A percentile compares a stretch with the other conserved stretches of the same genome.
Evolutionary conservation across 2,888 invertebrate species (phyloP).

Genomic region (Cheilosia impressa): DNA sequence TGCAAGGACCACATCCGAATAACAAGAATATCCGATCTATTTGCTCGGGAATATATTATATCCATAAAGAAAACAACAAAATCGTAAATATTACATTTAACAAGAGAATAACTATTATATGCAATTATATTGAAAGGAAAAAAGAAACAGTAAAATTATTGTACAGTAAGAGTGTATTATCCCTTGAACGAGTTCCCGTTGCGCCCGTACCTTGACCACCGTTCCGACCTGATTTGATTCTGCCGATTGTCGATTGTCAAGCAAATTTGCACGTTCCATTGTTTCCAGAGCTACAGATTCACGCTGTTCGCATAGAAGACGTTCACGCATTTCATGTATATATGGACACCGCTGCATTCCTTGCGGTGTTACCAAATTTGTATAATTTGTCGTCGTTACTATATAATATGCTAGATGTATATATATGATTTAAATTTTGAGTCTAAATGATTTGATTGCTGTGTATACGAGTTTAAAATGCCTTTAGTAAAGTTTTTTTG

Average conservation of each 20-base stretch:
- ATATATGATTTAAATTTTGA: not conserved
- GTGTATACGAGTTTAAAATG: constrained; percentile 52
- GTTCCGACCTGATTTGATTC: constrained; percentile 92
- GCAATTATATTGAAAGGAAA: constrained; percentile 2
- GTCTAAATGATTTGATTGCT: constrained; percentile 21
- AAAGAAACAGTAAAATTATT: constrained; percentile 20
- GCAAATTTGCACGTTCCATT: constrained; percentile 85
- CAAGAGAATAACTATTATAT: constrained; percentile 17
- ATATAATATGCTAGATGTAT: not conserved
- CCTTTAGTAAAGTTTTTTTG: constrained; percentile 43
- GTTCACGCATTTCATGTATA: constrained; percentile 97
- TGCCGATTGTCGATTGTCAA: constrained; percentile 84
- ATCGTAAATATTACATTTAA: constrained; percentile 32
- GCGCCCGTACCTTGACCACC: constrained; percentile 91
- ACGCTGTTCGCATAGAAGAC: constrained; percentile 90
- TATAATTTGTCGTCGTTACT: constrained; percentile 41
- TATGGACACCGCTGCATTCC: constrained; percentile 90
- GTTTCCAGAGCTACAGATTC: constrained; percentile 88
- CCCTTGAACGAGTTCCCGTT: constrained; percentile 82
- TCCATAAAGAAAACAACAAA: constrained; percentile 12
- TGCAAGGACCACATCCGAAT: constrained; percentile 81
- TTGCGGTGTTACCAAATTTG: constrained; percentile 65
- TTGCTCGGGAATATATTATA: constrained; percentile 41
- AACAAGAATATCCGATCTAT: constrained; percentile 52
- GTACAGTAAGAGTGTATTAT: constrained; percentile 65